Base-by-base conservation (phyloP, 23 tunicate species). In the Trididemnum nubilum region DNA sequence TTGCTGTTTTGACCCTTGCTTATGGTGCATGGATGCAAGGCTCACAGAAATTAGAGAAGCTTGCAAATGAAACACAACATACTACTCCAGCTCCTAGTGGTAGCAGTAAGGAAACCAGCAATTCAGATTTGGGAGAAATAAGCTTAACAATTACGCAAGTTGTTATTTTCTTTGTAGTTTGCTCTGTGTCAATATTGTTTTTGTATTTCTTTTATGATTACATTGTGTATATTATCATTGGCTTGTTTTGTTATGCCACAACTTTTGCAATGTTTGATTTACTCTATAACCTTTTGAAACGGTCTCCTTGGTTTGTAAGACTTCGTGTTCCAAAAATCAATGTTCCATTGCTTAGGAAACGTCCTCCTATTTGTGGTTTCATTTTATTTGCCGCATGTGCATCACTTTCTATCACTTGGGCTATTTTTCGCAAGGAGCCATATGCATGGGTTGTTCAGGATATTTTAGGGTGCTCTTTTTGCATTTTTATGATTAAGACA, bases 391-490 rank as follows among this genome's bases (percentile, higher is more conserved):
- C 80, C 19, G 44, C 26, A 18, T 88, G 86, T 52, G 80, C 67
- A 1, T 64, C 59, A 1, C 27, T 93, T 65, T 38, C 85, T 0
- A 35, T 94, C 0, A 39, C 69, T 29, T 94, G 98, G 98, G 88
- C 71, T 28, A 77, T 89, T 0, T 34, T 59, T 49, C 65, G 98
- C 2, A 81, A 94, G 31, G 64, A 37, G 1, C 27, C 85, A 0
- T 94, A 51, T 52, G 88, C 95, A n/a, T 94, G 98, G 98, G 49
- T 94, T 9, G 23, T 94, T 49, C 94, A 88, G 38, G 98, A 94
- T 60, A 76, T 94, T 35, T 35, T 94, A 3, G 98, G 98, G 0
- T 76, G 64, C 50, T 34, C 36, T n/a, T 89, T 94, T 64, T 89
- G 98, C 60, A 71, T 94, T 64, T 81, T 73, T 69, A 79, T 83